These are phyloP conservation scores for Salvator merianae DNA, from an alignment of 2,113 vertebrate species.

Conservation along the genomic window DNA sequence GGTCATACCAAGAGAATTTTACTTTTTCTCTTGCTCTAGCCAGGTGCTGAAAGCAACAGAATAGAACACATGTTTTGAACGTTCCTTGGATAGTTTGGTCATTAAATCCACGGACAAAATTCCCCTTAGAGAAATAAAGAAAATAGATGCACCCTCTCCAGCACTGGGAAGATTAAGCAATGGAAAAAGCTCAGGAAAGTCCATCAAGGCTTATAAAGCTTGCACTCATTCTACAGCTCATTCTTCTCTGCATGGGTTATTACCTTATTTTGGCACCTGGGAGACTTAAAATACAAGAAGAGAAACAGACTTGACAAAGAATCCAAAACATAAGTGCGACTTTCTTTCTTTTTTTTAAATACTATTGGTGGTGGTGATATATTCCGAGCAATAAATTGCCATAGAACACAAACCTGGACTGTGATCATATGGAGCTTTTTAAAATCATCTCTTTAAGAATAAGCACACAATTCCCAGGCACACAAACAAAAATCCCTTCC, in stretches of 20 bases:
- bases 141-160: fast-evolving
- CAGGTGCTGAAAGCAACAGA: constrained; percentile 49
- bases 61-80: constrained; percentile 15
- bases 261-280: not conserved
- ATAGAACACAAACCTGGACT: no score
- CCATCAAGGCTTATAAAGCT: not conserved
- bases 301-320: not conserved
- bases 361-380: not conserved
- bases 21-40: constrained; percentile 23
- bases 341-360: not conserved
- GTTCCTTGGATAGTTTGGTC: constrained; percentile 29
- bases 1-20: not conserved
- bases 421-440: no score
- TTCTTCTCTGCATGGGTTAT: not conserved
- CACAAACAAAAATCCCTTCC: no score
- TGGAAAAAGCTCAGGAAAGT: not conserved
- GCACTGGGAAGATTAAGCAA: constrained; percentile 27
- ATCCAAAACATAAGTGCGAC: not conserved
- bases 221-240: not conserved
- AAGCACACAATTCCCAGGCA: no score
- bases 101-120: not conserved
- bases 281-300: not conserved
- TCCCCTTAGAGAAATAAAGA: fast-evolving
- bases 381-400: no score
- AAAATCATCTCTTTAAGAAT: no score